A percentile compares a stretch with the other conserved stretches of the same genome.
phyloP scores from a whole-genome alignment of 2,113 vertebrate species.

The Amphiprion percula region DNA sequence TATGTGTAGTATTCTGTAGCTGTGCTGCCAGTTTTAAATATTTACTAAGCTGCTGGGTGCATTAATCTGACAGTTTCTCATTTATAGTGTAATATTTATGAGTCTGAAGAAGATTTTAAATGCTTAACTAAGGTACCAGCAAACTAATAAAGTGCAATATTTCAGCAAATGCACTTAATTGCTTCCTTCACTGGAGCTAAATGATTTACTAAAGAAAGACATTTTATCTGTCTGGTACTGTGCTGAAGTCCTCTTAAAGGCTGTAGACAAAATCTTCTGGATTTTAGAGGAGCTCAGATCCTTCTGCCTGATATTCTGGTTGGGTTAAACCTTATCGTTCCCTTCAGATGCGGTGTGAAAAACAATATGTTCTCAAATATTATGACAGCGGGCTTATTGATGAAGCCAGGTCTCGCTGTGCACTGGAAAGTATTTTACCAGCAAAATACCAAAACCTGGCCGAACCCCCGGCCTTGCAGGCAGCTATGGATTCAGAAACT shows the following conservation, averaged over 20 bases:
- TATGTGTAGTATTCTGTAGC: no score
- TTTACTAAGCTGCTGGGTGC: no score
- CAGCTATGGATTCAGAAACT: conserved; percentile 52
- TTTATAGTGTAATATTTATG: no score
- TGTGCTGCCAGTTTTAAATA: no score
- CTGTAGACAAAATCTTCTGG: neutral
- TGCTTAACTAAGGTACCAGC: no score
- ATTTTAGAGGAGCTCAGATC: neutral
- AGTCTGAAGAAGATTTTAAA: no score
- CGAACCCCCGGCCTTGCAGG: conserved; percentile 18
- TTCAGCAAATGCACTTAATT: no score
- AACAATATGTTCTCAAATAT: conserved; percentile 30
- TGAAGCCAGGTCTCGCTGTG: conserved; percentile 40
- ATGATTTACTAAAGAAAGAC: neutral
- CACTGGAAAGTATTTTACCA: conserved; percentile 62
- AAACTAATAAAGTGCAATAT: no score
- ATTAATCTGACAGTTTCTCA: no score
- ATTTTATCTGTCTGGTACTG: no score
- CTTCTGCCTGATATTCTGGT: neutral
- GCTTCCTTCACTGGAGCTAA: neutral
- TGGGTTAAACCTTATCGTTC: conserved; percentile 15
- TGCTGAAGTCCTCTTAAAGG: no score
- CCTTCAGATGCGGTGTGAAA: conserved; percentile 5
- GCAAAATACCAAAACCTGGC: conserved; percentile 55
- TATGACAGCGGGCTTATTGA: conserved; percentile 51